Evolutionary conservation across 2,888 invertebrate genomes (phyloP).

Genomic region (Atherix ibis): DNA sequence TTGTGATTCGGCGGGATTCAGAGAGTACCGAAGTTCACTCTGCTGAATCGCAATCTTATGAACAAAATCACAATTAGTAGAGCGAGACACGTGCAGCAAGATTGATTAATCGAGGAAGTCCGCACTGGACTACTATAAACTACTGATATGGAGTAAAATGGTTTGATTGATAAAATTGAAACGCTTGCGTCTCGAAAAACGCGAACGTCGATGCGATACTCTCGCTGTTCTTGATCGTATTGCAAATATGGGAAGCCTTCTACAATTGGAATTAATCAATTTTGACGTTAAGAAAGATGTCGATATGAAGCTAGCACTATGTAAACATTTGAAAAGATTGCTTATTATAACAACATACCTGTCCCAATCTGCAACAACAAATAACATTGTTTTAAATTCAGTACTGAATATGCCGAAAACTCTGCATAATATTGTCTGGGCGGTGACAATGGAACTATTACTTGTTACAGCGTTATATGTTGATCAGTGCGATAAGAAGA

Average conservation of each 20-base stretch:
- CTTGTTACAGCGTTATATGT: conserved; percentile 70
- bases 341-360: conserved; percentile 74
- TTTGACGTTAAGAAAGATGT: conserved; percentile 67
- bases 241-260: conserved; percentile 44
- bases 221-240: conserved; percentile 53
- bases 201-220: conserved; percentile 45
- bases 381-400: conserved; percentile 51
- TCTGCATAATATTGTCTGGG: conserved; percentile 65
- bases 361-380: conserved; percentile 74
- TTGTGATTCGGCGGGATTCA: too few relatives aligned
- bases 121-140: too few relatives aligned
- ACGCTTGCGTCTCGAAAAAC: conserved; percentile 59
- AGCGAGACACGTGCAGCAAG: too few relatives aligned
- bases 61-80: too few relatives aligned
- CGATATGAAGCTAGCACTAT: conserved; percentile 55
- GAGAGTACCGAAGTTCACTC: too few relatives aligned
- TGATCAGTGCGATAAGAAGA: conserved; percentile 46
- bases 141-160: too few relatives aligned
- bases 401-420: conserved; percentile 49
- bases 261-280: conserved; percentile 64
- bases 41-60: too few relatives aligned
- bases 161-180: too few relatives aligned
- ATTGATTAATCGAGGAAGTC: too few relatives aligned
- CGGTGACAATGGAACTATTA: conserved; percentile 62
- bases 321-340: conserved; percentile 53